Base-by-base conservation (phyloP, 1,140 invertebrate species). In the Bombus polaris region DNA sequence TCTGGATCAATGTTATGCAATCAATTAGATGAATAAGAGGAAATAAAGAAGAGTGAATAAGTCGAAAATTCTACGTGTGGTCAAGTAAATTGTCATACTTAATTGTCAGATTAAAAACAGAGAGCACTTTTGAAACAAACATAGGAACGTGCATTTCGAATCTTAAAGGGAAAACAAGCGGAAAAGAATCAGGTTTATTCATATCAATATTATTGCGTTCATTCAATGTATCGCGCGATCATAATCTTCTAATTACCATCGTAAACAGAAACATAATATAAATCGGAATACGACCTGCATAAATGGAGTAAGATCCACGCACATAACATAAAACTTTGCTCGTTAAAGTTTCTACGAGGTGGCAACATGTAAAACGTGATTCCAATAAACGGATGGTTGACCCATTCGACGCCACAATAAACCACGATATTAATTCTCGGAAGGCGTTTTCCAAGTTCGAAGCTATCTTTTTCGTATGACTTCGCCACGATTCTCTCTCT, bases 341-440 rank as follows among this genome's bases (percentile, higher is more conserved):
- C 18, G 12, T 22, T 47, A 75, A 74, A 35, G 13, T 47, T 53
- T 28, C n/a, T 22, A 47, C n/a, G 44, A 32, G 47, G 44, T n/a
- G n/a, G 13, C 32, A 59, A 57, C 68, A n/a, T 35, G 68, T 62
- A 32, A 32, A 72, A 53, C 71, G 13, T 28, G 42, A 39, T 39
- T 42, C 28, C 35, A 39, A 53, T 68, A 72, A 81, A 57, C 62
- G 65, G 53, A 22, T 28, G 35, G 37, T 28, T 28, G 32, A 53
- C 47, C 47, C 18, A 53, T 53, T 18, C 13, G 15, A 35, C 22
- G 53, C 39, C 39, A n/a, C 42, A 74, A 37, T 74, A 44, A 77
- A 47, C 35, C 65, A 25, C 44, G 62, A 83, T 83, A 77, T 83
- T 83, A 79, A 79, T 79, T n/a, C 57, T 39, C 25, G 47, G 75